These are phyloP conservation scores for Petrocephalus schoutedeni DNA, from an alignment of 2,797 vertebrate species.

Conservation along the genomic window DNA sequence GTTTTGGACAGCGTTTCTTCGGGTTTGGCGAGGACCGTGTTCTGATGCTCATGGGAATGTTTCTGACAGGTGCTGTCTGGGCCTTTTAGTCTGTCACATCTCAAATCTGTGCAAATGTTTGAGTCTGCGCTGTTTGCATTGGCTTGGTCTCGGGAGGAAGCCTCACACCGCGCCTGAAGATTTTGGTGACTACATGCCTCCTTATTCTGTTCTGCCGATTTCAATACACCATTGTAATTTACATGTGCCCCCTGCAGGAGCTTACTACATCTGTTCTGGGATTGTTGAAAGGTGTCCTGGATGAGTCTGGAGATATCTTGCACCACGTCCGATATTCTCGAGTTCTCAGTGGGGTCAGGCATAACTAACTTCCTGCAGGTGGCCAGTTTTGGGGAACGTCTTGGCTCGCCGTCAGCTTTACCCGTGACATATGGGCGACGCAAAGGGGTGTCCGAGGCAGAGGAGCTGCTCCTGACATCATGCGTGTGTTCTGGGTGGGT, in stretches of 20 bases:
- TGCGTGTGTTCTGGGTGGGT: constrained; percentile 50
- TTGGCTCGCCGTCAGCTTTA: constrained; percentile 52
- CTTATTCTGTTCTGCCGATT: constrained; percentile 43
- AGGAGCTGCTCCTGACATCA: constrained; percentile 55
- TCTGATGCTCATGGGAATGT: constrained; percentile 55
- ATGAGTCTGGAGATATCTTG: constrained; percentile 72
- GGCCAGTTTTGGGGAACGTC: constrained; percentile 69
- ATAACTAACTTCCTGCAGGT: constrained; percentile 75
- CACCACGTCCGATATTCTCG: constrained; percentile 64
- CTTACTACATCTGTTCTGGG: constrained; percentile 52
- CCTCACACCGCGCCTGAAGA: constrained; percentile 55
- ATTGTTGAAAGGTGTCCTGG: constrained; percentile 72
- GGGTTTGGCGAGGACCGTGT: constrained; percentile 68
- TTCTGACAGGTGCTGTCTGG: constrained; percentile 43
- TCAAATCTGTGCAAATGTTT: constrained; percentile 69
- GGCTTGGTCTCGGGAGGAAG: constrained; percentile 55
- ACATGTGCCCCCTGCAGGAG: constrained; percentile 45
- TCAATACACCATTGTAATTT: constrained; percentile 48
- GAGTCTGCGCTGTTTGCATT: constrained; percentile 50
- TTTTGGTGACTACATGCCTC: constrained; percentile 46
- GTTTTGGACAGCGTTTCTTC: constrained; percentile 64
- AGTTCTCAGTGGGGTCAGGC: constrained; percentile 61
- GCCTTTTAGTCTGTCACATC: constrained; percentile 48
- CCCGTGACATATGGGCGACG: constrained; percentile 54
- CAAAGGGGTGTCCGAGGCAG: constrained; percentile 65